Conservation (phyloP, 2,888 invertebrate species). For the Gonocerus acuteangulatus region DNA sequence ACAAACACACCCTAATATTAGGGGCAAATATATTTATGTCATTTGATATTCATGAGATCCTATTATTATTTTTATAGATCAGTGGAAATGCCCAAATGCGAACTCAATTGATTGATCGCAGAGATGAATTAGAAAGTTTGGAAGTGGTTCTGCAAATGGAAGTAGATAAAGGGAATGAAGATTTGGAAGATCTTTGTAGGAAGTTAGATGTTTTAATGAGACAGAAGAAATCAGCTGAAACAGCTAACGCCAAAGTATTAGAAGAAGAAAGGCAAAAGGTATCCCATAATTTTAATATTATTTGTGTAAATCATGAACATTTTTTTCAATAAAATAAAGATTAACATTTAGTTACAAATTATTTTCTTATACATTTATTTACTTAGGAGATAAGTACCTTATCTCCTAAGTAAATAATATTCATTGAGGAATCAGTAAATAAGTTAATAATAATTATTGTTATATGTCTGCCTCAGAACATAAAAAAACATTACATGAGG, state of each 20-base stretch:
- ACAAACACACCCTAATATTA: too few species aligned
- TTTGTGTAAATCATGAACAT: slow-evolving; percentile 43
- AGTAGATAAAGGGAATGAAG: slow-evolving; percentile 33
- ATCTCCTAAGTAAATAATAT: too few species aligned
- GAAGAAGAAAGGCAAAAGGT: slow-evolving; percentile 23
- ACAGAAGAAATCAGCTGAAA: slow-evolving; percentile 21
- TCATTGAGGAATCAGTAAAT: too few species aligned
- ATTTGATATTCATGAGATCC: too few species aligned
- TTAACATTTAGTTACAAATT: too few species aligned
- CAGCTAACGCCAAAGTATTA: not conserved
- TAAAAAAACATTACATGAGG: too few species aligned
- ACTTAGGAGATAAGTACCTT: too few species aligned
- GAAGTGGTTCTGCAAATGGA: slow-evolving; percentile 42
- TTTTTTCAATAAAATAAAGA: slow-evolving; percentile 45
- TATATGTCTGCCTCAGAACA: too few species aligned
- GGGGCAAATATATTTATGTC: too few species aligned
- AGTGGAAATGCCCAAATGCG: slow-evolving; percentile 34
- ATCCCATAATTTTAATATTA: not conserved
- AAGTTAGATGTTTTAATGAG: slow-evolving; percentile 29
- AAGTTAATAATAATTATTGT: too few species aligned
- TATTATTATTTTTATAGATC: slow-evolving; percentile 16
- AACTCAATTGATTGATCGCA: slow-evolving; percentile 46
- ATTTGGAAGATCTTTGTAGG: slow-evolving; percentile 30
- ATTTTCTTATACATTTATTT: too few species aligned
- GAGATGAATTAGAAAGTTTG: slow-evolving; percentile 47